These are phyloP conservation scores for Caenorhabditis japonica DNA, from an alignment of 2,888 invertebrate species.

Conservation along the genomic window DNA sequence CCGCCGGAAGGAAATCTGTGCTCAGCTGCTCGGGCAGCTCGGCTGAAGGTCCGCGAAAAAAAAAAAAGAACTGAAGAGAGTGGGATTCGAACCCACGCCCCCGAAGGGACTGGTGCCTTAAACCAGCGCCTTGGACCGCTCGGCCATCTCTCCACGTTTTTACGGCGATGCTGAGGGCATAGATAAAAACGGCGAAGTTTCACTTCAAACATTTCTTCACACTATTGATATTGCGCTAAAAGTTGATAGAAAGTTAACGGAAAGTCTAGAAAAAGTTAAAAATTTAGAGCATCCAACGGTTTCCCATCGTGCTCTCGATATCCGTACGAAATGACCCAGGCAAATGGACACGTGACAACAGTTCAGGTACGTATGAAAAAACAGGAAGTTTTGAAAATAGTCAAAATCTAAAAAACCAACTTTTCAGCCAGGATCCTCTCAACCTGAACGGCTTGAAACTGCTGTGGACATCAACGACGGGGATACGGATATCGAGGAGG, in stretches of 20 bases:
- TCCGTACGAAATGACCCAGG: conserved; percentile 37
- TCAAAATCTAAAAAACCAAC: neutral
- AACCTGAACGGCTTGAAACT: conserved; percentile 28
- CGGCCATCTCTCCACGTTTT: conserved; percentile 81
- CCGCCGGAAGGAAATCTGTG: no score
- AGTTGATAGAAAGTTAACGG: no score
- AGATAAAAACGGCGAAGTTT: neutral
- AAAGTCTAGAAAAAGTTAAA: conserved; percentile 1
- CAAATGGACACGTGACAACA: conserved; percentile 22
- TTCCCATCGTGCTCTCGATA: conserved; percentile 45
- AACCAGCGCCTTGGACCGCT: conserved; percentile 91
- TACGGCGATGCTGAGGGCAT: neutral
- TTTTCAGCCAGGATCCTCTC: conserved; percentile 42
- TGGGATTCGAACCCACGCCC: conserved; percentile 90
- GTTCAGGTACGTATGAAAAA: conserved; percentile 18
- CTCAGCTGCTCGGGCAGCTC: no score
- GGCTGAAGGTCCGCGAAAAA: no score
- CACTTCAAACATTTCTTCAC: neutral
- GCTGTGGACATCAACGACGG: conserved; percentile 48
- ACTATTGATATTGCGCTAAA: no score
- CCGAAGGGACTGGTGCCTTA: conserved; percentile 88
- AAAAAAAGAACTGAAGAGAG: conserved; percentile 75
- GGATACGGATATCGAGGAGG: conserved; percentile 53
- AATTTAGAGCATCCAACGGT: conserved; percentile 35
- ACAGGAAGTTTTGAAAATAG: no score